Conservation (phyloP, 1,140 invertebrate genomes). For the Saccostrea glomerata region DNA sequence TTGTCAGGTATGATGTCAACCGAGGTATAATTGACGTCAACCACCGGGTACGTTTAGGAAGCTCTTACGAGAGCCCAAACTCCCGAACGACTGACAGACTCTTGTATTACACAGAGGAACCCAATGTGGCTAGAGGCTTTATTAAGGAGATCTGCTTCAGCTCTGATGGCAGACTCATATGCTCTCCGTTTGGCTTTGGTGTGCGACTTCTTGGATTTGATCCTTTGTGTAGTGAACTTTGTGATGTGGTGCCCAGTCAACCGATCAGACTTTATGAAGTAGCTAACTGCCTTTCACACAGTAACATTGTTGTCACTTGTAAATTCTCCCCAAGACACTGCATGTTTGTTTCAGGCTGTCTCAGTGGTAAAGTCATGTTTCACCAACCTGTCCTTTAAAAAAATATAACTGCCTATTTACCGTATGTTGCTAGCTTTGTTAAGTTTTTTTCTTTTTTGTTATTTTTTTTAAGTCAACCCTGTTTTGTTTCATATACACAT, state of each 20-base stretch:
- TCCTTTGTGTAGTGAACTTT: slow-evolving; percentile 88
- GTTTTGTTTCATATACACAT: too few species aligned
- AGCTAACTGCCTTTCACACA: slow-evolving; percentile 86
- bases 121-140: slow-evolving; percentile 91
- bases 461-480: not conserved
- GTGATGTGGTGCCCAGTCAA: slow-evolving; percentile 83
- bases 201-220: slow-evolving; percentile 90
- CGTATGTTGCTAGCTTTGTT: not conserved
- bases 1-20: slow-evolving; percentile 30
- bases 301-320: slow-evolving; percentile 92
- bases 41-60: slow-evolving; percentile 6
- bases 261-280: slow-evolving; percentile 82
- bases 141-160: slow-evolving; percentile 92
- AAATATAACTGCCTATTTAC: not conserved
- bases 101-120: slow-evolving; percentile 91
- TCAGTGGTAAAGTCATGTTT: slow-evolving; percentile 92
- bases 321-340: slow-evolving; percentile 93
- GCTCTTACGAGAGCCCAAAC: not conserved
- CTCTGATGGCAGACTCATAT: slow-evolving; percentile 91
- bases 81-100: slow-evolving; percentile 80
- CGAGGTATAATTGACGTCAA: slow-evolving; percentile 37
- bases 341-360: slow-evolving; percentile 92
- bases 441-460: not conserved
- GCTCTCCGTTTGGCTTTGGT: slow-evolving; percentile 92
- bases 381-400: slow-evolving; percentile 88